A percentile compares a stretch with the other conserved stretches of the same genome.
phyloP scores from a whole-genome alignment of 2,113 vertebrate species.

The Eretmochelys imbricata region DNA sequence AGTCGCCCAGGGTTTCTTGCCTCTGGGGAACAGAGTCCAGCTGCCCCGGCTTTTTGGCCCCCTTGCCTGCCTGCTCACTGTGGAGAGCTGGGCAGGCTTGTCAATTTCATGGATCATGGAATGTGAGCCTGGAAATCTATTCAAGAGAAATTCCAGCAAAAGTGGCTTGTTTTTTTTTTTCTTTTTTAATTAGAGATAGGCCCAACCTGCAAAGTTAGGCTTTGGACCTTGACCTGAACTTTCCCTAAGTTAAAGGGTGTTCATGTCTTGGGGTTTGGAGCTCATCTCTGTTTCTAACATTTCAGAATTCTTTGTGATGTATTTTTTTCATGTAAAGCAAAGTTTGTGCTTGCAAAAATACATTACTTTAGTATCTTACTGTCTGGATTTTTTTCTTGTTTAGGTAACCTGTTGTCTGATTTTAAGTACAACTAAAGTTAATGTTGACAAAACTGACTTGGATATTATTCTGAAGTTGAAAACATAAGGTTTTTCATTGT shows the following conservation, averaged over 20 bases:
- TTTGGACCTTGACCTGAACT: not conserved
- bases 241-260: not conserved
- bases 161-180: constrained; percentile 22
- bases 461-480: constrained; percentile 89
- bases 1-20: too few species aligned
- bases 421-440: constrained; percentile 90
- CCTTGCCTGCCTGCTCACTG: too few species aligned
- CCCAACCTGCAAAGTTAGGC: not conserved
- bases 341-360: not conserved
- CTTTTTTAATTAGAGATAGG: not conserved
- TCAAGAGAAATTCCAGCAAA: constrained; percentile 92
- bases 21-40: too few species aligned
- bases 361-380: not conserved
- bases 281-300: not conserved
- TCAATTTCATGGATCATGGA: too few species aligned
- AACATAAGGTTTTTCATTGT: constrained; percentile 83
- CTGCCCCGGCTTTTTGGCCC: too few species aligned
- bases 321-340: not conserved
- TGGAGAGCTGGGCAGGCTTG: too few species aligned
- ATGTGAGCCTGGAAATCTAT: constrained; percentile 94
- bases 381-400: constrained; percentile 24
- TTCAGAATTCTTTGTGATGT: not conserved
- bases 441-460: constrained; percentile 87
- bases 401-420: constrained; percentile 91
- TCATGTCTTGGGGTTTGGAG: rapidly evolving